These are phyloP conservation scores for Columba livia DNA, from an alignment of 2,113 vertebrate genomes.

Conservation along the genomic window DNA sequence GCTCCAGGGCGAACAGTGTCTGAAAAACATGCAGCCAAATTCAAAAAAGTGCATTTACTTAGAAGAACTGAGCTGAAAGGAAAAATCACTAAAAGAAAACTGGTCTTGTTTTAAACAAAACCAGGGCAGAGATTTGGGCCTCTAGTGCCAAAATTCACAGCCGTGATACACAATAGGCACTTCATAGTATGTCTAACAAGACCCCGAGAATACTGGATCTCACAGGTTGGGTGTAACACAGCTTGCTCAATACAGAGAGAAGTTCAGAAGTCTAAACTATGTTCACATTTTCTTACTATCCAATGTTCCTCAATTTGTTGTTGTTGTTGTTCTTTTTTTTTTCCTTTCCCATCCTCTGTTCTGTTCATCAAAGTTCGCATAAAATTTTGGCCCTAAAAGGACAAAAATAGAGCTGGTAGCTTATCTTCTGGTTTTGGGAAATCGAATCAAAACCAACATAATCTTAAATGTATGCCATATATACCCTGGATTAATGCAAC, in stretches of 20 bases:
- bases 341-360: neutral
- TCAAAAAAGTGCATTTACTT: no score
- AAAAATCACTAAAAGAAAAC: no score
- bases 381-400: neutral
- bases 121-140: neutral
- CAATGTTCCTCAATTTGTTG: neutral
- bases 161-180: neutral
- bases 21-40: no score
- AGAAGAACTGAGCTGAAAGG: no score
- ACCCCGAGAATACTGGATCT: neutral
- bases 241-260: neutral
- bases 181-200: neutral
- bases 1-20: no score
- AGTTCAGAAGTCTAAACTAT: neutral
- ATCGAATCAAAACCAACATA: neutral
- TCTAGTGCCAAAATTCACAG: neutral
- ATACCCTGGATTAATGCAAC: neutral
- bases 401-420: rapidly evolving
- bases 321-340: neutral
- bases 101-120: no score
- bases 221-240: neutral
- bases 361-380: rapidly evolving
- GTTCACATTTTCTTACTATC: neutral
- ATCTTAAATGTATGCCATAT: neutral
- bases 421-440: neutral